These are phyloP conservation scores for Syrista parreyssii DNA, from an alignment of 2,888 invertebrate genomes.

Conservation along the genomic window DNA sequence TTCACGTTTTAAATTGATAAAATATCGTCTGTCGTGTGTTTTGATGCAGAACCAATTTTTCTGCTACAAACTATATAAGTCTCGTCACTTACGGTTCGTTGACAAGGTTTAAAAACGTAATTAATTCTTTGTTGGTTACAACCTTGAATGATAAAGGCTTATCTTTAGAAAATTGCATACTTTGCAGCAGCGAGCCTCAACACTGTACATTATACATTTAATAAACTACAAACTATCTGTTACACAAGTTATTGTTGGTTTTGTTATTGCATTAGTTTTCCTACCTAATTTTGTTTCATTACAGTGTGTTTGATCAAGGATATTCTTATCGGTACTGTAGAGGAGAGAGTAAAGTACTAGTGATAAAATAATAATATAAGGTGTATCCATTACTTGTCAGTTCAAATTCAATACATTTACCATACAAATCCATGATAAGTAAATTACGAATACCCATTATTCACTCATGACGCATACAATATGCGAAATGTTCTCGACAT, in stretches of 20 bases:
- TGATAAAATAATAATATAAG: not conserved
- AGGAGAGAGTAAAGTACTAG: not conserved
- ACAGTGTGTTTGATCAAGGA: not conserved
- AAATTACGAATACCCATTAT: not conserved
- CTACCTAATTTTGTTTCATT: not conserved
- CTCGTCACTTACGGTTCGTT: not conserved
- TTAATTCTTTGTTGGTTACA: not conserved
- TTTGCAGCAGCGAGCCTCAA: not conserved
- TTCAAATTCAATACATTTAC: not conserved
- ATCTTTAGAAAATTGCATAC: not conserved
- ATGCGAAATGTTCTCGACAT: no score
- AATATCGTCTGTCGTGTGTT: not conserved
- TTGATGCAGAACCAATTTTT: not conserved
- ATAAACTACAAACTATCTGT: not conserved
- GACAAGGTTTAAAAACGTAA: not conserved
- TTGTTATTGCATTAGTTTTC: not conserved
- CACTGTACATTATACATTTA: not conserved
- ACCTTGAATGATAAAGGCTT: not conserved
- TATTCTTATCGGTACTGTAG: not conserved
- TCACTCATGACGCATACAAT: not conserved
- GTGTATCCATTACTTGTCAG: not conserved
- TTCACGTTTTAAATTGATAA: not conserved
- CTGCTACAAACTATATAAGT: not conserved
- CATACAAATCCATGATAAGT: not conserved
- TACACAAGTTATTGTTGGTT: not conserved